Conservation (phyloP, 2,113 vertebrate genomes). For the Bostrychus sinensis region DNA sequence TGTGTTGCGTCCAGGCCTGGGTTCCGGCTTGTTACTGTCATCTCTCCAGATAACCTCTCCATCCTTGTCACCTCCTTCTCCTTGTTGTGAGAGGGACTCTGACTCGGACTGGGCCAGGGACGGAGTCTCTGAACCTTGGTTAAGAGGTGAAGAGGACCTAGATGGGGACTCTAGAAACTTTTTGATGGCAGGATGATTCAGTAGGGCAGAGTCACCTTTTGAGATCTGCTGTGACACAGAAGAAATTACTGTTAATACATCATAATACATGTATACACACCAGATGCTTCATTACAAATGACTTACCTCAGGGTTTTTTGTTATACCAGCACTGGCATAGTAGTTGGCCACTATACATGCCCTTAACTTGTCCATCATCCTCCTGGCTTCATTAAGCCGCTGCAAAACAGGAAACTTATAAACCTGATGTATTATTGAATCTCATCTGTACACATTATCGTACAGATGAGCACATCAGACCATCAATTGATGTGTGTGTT, state of each 20-base stretch:
- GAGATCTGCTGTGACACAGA: constrained; percentile 72
- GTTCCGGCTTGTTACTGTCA: constrained; percentile 79
- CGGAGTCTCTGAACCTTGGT: constrained; percentile 93
- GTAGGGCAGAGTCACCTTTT: constrained; percentile 85
- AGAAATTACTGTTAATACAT: neutral
- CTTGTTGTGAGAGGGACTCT: constrained; percentile 92
- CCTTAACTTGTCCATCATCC: constrained; percentile 99
- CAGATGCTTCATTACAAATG: neutral
- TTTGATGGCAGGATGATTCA: constrained; percentile 97
- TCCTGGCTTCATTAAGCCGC: constrained; percentile 95
- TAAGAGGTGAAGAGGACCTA: constrained; percentile 92
- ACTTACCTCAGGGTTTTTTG: constrained; percentile 89
- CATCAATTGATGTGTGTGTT: neutral
- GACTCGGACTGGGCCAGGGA: constrained; percentile 92
- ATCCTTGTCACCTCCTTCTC: constrained; percentile 83
- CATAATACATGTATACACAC: neutral
- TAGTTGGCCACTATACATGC: constrained; percentile 98
- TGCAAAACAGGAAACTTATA: constrained; percentile 57
- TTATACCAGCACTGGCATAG: constrained; percentile 90
- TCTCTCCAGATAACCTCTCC: constrained; percentile 77
- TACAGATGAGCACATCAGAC: neutral
- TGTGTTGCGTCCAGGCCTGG: constrained; percentile 83
- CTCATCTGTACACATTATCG: neutral
- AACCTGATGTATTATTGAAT: neutral
- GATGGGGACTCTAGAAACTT: constrained; percentile 95